A percentile compares a stretch with the other conserved stretches of the same genome.
Conservation (phyloP, 2,113 vertebrate genomes). For the Phylloscopus trochilus region DNA sequence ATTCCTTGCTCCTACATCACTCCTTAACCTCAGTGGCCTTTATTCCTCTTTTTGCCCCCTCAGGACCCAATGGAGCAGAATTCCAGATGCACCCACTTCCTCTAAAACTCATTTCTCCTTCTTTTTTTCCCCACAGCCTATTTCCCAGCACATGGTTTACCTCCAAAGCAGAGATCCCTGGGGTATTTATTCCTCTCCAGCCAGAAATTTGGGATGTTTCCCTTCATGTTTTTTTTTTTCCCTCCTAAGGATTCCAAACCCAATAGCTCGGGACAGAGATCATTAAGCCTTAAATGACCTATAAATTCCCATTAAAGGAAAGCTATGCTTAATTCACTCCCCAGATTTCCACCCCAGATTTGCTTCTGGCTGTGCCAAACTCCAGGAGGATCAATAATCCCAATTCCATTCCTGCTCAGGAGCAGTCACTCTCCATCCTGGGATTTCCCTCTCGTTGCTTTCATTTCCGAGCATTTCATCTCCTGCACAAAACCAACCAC, state of each 20-base stretch:
- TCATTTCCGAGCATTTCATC: not conserved
- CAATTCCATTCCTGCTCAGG: not conserved
- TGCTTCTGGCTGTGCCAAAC: not conserved
- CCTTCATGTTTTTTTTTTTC: not conserved
- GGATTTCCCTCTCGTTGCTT: not conserved
- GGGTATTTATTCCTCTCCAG: not conserved
- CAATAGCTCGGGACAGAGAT: not conserved
- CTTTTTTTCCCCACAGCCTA: not conserved
- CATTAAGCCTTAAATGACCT: conserved; percentile 12
- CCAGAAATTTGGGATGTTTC: not conserved
- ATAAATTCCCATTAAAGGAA: not conserved
- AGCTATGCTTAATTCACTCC: not conserved
- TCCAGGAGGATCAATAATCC: not conserved
- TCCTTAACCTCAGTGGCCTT: not conserved
- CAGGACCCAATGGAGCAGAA: not conserved
- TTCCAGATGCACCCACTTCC: not conserved
- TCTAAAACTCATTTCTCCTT: not conserved
- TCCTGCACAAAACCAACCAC: not conserved
- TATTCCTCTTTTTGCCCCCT: not conserved
- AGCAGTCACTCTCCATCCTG: not conserved
- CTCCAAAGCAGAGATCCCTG: not conserved
- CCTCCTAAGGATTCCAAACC: not conserved
- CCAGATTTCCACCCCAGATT: not conserved
- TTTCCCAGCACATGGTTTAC: not conserved
- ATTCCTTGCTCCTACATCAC: not conserved